Conservation (phyloP, 1,140 invertebrate genomes). For the Platorchestia sp. region DNA sequence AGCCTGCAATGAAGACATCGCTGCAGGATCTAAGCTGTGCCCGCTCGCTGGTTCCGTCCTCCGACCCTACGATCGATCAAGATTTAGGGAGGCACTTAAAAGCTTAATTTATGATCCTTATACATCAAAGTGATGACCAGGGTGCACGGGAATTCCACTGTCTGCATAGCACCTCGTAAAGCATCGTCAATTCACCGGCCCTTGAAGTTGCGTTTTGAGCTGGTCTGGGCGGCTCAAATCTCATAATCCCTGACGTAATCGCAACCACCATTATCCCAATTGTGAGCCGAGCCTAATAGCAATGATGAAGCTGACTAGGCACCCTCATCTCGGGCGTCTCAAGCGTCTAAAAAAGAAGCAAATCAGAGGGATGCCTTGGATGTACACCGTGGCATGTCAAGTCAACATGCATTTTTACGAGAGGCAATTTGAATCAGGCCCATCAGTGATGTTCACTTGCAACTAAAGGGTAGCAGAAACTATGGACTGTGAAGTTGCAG, state of each 20-base stretch:
- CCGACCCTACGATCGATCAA: slow-evolving; percentile 14
- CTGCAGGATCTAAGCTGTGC: neutral
- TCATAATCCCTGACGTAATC: neutral
- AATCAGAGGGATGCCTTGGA: neutral
- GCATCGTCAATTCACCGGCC: neutral
- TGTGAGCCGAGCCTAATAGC: neutral
- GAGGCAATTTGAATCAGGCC: neutral
- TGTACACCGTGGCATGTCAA: neutral
- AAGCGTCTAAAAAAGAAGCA: neutral
- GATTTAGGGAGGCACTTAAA: slow-evolving; percentile 31
- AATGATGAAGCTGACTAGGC: neutral
- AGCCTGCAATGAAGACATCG: neutral
- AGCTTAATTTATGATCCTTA: slow-evolving; percentile 46
- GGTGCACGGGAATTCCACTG: neutral
- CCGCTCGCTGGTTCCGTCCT: slow-evolving; percentile 12
- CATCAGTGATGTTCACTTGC: neutral
- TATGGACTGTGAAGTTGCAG: neutral
- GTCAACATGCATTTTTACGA: neutral
- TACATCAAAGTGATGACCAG: slow-evolving; percentile 37
- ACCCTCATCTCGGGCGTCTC: neutral
- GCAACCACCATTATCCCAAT: neutral
- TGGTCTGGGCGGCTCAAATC: neutral
- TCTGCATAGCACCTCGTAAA: neutral
- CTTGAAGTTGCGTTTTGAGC: neutral
- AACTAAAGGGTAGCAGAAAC: neutral